Evolutionary conservation across 2,888 invertebrate species (phyloP), one percentile per base, ranked within the genome.

Genomic region (Strigamia maritima): DNA sequence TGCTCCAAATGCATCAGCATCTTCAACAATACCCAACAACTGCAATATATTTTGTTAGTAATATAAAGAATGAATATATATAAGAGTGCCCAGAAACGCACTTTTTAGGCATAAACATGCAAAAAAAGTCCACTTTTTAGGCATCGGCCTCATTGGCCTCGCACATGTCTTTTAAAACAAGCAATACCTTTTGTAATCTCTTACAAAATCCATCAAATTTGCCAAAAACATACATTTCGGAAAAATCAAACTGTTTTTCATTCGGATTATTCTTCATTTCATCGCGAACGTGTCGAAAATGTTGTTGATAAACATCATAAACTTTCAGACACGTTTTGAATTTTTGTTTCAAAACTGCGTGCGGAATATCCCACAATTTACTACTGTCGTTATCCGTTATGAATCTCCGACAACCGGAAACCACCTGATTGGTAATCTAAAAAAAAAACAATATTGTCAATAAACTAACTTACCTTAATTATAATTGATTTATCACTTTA

Each of bases 191-290:
- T 84, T 90, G 88, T 77, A 95, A 86, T 76, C 95, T 89, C 80
- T 89, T 90, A 80, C 91, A 90, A 84, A 95, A 95, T 0, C 92
- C 92, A 85, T 94, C 92, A 84, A 94, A 92, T 86, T 95, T 94
- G 19, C 94, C 94, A 85, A 95, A 95, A 82, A 95, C 92, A 84
- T 92, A 94, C 89, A 94, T 94, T 85, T 93, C 92, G 0, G 95
- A 95, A 83, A 94, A 92, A 84, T 93, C 91, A 85, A 95, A 93
- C 0, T 91, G 90, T 79, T 90, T 89, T 84, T 94, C 94, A 76
- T 91, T 90, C 0, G 89, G 88, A 78, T 90, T 89, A 81, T 90
- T 90, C 82, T 88, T 89, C 88, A 94, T 91, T 84, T 91, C 91
- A 81, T 89, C 88, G 83, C 92, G 91, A 22, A 92, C 92, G 79